Percentiles rank a stretch among this genome's conserved stretches.
Conservation (phyloP, 2,797 vertebrate genomes). For the Acanthis flammea region DNA sequence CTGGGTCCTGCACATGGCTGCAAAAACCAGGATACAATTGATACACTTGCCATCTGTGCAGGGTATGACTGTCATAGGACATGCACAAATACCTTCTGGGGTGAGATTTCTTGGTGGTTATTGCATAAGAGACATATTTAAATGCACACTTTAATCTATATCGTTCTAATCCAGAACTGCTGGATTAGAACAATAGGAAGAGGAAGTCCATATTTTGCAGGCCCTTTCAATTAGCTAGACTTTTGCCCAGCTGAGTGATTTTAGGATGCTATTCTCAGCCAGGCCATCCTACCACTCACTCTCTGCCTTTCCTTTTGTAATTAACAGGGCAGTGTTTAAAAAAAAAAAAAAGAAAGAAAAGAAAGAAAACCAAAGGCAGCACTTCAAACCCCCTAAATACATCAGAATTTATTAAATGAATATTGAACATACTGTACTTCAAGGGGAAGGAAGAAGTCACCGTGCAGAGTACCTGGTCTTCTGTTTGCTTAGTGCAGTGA, state of each 20-base stretch:
- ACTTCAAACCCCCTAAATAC: fast-evolving
- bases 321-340: neutral
- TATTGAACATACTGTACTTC: neutral
- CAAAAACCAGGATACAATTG: neutral
- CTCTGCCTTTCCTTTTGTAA: neutral
- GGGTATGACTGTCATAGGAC: neutral
- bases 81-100: slow-evolving; percentile 6
- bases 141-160: neutral
- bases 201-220: neutral
- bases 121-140: neutral
- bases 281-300: neutral
- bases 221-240: neutral
- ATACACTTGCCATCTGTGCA: neutral
- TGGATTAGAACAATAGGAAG: too few relatives aligned
- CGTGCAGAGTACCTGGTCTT: neutral
- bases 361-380: neutral
- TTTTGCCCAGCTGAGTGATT: neutral
- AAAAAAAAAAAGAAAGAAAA: neutral
- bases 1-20: neutral
- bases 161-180: neutral
- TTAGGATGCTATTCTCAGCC: neutral
- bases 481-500: neutral
- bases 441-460: neutral
- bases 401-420: neutral
- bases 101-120: neutral